These are phyloP conservation scores for Myripristis murdjan DNA, from an alignment of 2,797 vertebrate species.

Conservation along the genomic window DNA sequence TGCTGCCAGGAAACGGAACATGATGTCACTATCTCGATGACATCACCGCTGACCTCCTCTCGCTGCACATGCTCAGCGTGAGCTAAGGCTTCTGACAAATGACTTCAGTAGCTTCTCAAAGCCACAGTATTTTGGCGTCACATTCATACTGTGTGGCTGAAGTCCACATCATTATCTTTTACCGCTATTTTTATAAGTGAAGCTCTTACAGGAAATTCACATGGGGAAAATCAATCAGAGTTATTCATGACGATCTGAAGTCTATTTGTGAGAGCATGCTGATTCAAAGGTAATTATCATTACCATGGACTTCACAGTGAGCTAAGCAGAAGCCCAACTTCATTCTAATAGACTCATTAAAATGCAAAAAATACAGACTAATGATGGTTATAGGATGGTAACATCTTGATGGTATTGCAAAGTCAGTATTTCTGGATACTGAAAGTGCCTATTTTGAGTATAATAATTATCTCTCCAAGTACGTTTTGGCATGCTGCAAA, in stretches of 20 bases:
- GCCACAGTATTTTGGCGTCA: neutral
- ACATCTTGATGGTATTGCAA: too few species aligned
- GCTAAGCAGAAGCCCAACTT: too few species aligned
- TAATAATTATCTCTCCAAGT: neutral
- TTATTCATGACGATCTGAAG: neutral
- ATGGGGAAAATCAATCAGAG: too few species aligned
- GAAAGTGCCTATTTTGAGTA: neutral
- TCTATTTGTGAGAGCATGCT: neutral
- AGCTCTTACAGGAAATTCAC: too few species aligned
- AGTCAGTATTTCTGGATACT: too few species aligned
- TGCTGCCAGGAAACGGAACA: constrained; percentile 66
- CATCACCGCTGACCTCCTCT: neutral
- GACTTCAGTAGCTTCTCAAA: neutral
- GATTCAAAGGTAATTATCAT: neutral
- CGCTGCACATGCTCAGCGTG: constrained; percentile 4
- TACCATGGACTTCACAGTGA: neutral
- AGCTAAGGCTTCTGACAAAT: neutral
- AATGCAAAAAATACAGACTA: neutral
- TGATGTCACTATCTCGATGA: constrained; percentile 57
- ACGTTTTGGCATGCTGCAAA: neutral
- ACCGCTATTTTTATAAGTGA: too few species aligned
- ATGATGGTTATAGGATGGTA: neutral
- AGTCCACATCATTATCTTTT: neutral
- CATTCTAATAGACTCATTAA: too few species aligned
- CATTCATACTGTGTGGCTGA: neutral